Evolutionary conservation across 1,140 invertebrate species (phyloP), one percentile per base, ranked within the genome.

Genomic region (Macrobrachium nipponense): DNA sequence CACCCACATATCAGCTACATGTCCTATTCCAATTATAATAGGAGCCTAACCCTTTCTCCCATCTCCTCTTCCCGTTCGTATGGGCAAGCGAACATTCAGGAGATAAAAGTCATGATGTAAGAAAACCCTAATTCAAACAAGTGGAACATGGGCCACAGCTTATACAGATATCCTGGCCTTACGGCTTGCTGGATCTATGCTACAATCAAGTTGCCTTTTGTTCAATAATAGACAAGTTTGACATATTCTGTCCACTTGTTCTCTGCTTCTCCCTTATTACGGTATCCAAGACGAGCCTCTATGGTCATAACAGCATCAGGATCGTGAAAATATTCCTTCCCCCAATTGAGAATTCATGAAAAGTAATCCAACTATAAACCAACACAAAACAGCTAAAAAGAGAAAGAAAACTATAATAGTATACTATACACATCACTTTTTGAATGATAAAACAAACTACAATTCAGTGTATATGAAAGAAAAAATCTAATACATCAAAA

Each of bases 101-200:
- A 99, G 92, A 92, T 99, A 99, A 91, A 94, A 99, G 90, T 99
- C 97, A 91, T 99, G 97, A 90, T 96, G 95, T 23, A 99, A 92
- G n/a, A n/a, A 78, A 97, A 98, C 20, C 98, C 98, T 59, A 99
- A 92, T 91, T 99, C 98, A 93, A 99, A 99, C 15, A 99, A n/a
- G 92, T 51, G 98, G 97, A 61, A 99, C 93, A 73, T 96, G 93
- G 14, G 94, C 94, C n/a, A 90, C 98, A 99, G 81, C 96, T n/a
- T 95, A 91, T 99, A 99, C 43, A 95, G 92, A 89, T 97, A 95
- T 60, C 96, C 95, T 15, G 15, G 20, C 80, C n/a, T 83, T 89
- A 18, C 61, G 73, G 81, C 84, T 51, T n/a, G 20, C 36, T 92
- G 95, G 90, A 18, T 93, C 92, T 58, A 94, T 92, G 43, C 92